Conservation (phyloP, 1,140 invertebrate genomes). For the Orchestia grillus region DNA sequence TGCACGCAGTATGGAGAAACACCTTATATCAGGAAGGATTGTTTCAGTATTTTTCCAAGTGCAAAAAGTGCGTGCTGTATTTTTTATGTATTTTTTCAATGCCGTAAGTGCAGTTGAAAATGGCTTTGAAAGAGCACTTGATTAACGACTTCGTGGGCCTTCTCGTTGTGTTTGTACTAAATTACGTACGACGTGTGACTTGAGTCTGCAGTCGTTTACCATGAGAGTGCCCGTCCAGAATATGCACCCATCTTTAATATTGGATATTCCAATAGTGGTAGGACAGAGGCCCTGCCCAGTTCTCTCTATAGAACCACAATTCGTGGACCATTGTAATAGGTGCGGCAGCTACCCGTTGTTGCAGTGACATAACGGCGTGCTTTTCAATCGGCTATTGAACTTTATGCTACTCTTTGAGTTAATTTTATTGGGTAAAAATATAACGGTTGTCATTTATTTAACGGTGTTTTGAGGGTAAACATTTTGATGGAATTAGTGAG, state of each 20-base stretch:
- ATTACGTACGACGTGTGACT: background rate
- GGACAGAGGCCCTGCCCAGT: background rate
- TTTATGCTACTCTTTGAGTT: background rate
- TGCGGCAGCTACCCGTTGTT: background rate
- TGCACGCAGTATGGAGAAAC: too few relatives aligned
- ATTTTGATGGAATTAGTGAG: background rate
- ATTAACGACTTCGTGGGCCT: background rate
- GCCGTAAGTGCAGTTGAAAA: too few relatives aligned
- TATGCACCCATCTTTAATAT: background rate
- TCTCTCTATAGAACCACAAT: background rate
- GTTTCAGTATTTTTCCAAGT: too few relatives aligned
- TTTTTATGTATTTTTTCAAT: too few relatives aligned
- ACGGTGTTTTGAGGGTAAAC: background rate
- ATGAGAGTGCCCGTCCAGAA: background rate
- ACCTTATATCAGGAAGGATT: too few relatives aligned
- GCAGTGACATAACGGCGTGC: background rate
- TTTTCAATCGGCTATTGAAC: background rate
- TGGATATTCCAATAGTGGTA: background rate
- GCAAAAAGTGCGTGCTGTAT: too few relatives aligned
- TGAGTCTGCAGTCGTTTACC: background rate
- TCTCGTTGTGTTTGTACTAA: background rate
- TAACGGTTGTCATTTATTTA: background rate
- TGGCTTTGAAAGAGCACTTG: too few relatives aligned
- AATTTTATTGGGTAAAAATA: background rate
- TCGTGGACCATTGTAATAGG: background rate